phyloP scores from a whole-genome alignment of 23 tunicate species.

The Diplosoma virens region DNA sequence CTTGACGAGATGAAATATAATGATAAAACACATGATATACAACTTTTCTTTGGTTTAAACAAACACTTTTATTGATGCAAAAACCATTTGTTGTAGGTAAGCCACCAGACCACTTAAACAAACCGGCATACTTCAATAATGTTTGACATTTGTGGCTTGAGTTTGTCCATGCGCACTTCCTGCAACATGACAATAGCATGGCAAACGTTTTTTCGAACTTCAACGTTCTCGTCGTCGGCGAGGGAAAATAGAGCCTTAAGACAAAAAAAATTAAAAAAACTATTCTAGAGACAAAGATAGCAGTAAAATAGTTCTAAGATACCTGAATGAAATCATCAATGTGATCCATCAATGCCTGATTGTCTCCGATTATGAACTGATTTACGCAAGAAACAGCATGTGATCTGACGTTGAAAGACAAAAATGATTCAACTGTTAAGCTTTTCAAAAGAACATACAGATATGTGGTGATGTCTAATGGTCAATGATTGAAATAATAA shows the following conservation, averaged over 20 bases:
- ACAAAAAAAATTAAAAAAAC: not conserved
- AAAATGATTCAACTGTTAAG: no score
- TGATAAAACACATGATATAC: no score
- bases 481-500: no score
- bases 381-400: constrained; percentile 93
- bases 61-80: no score
- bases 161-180: constrained; percentile 87
- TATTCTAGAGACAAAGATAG: not conserved
- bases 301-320: not conserved
- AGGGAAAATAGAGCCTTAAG: constrained; percentile 75
- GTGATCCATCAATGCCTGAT: constrained; percentile 68
- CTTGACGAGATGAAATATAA: no score
- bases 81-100: not conserved
- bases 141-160: constrained; percentile 77
- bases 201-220: constrained; percentile 91
- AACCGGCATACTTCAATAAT: constrained; percentile 52
- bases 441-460: no score
- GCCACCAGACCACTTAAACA: not conserved
- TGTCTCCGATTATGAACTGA: constrained; percentile 82
- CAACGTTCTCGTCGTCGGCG: constrained; percentile 83
- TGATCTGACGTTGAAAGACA: no score
- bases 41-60: no score
- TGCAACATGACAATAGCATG: constrained; percentile 94
- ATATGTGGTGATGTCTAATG: no score
- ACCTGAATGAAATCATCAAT: constrained; percentile 94